Conservation (phyloP, 2,888 invertebrate species). For the Orthosia gracilis region DNA sequence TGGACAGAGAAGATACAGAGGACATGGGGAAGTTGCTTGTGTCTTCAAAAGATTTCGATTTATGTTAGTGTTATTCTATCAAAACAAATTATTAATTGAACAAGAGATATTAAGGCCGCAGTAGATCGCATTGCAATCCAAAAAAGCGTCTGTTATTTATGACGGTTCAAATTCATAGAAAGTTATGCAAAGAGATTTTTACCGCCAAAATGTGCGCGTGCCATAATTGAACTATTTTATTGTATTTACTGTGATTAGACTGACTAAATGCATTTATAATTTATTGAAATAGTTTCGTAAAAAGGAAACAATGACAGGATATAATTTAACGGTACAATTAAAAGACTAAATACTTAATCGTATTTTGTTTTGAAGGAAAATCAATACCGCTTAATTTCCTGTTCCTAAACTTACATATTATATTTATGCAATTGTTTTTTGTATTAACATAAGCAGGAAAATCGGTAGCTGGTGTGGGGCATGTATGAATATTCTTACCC, state of each 20-base stretch:
- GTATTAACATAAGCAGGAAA: too few species aligned
- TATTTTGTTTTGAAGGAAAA: background rate
- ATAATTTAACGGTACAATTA: background rate
- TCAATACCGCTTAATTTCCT: background rate
- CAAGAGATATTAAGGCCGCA: background rate
- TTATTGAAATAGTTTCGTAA: background rate
- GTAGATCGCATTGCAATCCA: background rate
- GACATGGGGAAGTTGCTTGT: background rate
- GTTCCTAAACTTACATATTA: too few species aligned
- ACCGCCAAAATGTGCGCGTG: too few species aligned
- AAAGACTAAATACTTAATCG: too few species aligned
- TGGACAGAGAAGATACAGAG: too few species aligned
- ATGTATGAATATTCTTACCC: too few species aligned
- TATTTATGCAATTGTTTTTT: too few species aligned
- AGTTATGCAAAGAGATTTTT: too few species aligned
- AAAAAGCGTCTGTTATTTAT: too few species aligned
- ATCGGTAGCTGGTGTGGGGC: too few species aligned
- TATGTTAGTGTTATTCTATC: background rate
- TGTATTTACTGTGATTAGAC: background rate
- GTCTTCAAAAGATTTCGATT: background rate
- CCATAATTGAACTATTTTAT: background rate
- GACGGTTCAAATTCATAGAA: too few species aligned
- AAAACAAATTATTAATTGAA: background rate
- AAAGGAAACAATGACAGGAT: slow-evolving; percentile 1
- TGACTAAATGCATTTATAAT: background rate